Evolutionary conservation across 2,113 vertebrate genomes (phyloP), one percentile per base, ranked within the genome.

Genomic region (Promerops cafer): DNA sequence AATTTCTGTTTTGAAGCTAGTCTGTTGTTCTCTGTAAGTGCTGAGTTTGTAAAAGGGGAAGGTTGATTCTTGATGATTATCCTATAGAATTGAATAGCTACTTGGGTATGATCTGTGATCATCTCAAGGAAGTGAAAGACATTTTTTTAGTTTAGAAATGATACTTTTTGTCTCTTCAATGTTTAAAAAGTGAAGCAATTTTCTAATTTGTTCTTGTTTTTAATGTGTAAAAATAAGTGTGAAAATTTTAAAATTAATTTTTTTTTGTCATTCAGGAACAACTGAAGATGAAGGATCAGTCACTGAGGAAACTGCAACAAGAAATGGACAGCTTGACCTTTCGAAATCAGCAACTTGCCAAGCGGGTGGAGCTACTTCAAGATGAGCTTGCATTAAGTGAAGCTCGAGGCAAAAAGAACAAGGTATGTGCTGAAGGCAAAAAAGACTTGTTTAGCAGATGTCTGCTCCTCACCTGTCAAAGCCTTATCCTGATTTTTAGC

Each of bases 241-340:
- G 13, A 19, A 30, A 20, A 10, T 10, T 71, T 40, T 50, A 15
- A 74, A 63, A 19, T 39, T 40, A 47, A 9, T 10, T 23, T 44
- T 12, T 14, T n/a, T 64, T 84, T 44, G 8, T 61, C 31, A 9
- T 78, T 85, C 87, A 99, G 99, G 99, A 99, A 15, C 99, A 99
- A 91, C 87, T 99, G 92, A 99, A 99, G 96, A 99, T 99, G 98
- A 99, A 98, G 94, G 99, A 99, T 91, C 99, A 99, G 23, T 99
- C 98, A 5, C 86, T 99, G 95, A 98, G 99, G 87, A 99, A 99
- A 90, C 97, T 99, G 75, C 99, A 99, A 91, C 99, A 99, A 97
- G 99, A 99, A 98, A 99, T 99, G 99, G 99, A 99, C 97, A 99
- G 99, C 49, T 97, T 99, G 93, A 99, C 98, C 63, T 99, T 99